Conservation (phyloP, 1,140 invertebrate species). For the Orius laevigatus region DNA sequence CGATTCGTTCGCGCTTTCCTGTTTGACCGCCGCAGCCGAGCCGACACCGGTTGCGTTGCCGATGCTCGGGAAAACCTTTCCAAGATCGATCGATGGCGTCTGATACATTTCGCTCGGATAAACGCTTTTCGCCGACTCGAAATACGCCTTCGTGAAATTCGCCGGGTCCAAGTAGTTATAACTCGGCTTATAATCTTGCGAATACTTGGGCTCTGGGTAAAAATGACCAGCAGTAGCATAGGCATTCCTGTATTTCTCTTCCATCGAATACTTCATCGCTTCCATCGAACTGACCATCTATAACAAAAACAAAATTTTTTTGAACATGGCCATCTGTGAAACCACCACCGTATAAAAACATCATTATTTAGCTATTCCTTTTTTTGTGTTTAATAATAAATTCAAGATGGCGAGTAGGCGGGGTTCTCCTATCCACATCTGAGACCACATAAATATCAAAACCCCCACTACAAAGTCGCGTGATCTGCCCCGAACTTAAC, state of each 20-base stretch:
- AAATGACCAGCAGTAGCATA: constrained; percentile 48
- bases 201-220: constrained; percentile 36
- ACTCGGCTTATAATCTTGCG: constrained; percentile 8
- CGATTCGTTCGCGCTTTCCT: constrained; percentile 32
- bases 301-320: constrained; percentile 10
- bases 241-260: constrained; percentile 53
- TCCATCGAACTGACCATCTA: constrained; percentile 59
- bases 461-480: no score
- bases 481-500: no score
- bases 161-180: constrained; percentile 41
- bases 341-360: no score
- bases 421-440: not conserved
- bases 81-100: not conserved
- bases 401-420: constrained; percentile 12
- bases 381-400: constrained; percentile 3
- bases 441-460: constrained; percentile 1
- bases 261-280: constrained; percentile 59
- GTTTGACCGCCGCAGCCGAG: constrained; percentile 15
- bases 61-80: not conserved
- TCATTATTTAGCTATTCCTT: not conserved
- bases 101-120: constrained; percentile 28
- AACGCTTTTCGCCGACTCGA: constrained; percentile 48
- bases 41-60: constrained; percentile 1
- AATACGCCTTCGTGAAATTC: constrained; percentile 60
- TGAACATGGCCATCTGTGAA: no score